Base-by-base conservation (phyloP, 2,888 invertebrate species). In the Agrochola lychnidis region DNA sequence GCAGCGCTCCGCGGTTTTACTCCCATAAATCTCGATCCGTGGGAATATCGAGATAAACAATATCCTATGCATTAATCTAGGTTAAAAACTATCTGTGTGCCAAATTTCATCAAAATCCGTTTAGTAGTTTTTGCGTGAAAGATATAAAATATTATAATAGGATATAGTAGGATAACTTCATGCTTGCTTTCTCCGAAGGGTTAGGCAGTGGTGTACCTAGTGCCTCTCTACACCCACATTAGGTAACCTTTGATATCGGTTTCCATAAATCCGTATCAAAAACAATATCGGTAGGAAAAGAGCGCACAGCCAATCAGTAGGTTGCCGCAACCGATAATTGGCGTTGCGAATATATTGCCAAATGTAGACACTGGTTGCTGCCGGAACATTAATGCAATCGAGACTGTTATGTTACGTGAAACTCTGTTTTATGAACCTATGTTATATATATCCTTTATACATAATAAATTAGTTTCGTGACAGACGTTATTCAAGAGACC, bases 281-380 rank as follows among this genome's bases (percentile, higher is more conserved):
- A 3, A 68, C 61, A 63, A 62, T 48, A 75, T 67, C 53, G 36
- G 51, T 40, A 72, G 59, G 48, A 70, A 80, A 76, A 62, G 12
- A 81, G 40, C 51, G 48, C 22, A 79, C 69, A 62, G 22, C 36
- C 80, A 81, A 88, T 84, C 59, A 71, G 36, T 19, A 25, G 61
- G 61, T 84, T 79, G 42, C 66, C 9, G 71, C 72, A 81, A 85
- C 66, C 61, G 59, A 75, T 83, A 75, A 88, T 87, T 86, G 80
- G 53, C 59, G 69, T 86, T 88, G 85, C 82, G 61, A 84, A 81
- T 64, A 69, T 76, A 81, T 87, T 86, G 85, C 85, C 59, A 81
- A 81, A 87, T 72, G 73, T 78, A 71, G 40, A 63, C 74, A 70
- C 48, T 53, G 61, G 70, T 73, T 51, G 76, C 19, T 79, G 73